Evolutionary conservation across 2,888 invertebrate species (phyloP).

Genomic region (Anaspis maculata): DNA sequence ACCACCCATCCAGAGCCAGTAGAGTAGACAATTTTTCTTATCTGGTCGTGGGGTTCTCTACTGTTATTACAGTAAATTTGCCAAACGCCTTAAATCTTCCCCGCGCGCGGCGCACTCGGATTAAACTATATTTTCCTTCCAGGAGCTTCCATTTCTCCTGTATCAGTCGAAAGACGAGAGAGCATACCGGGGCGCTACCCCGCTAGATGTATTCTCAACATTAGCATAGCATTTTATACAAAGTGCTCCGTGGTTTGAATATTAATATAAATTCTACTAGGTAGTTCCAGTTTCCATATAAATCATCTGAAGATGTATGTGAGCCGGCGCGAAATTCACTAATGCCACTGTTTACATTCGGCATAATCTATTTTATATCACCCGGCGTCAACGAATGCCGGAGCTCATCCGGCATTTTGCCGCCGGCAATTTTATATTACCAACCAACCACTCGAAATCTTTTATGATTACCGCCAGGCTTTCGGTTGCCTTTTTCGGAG

Average conservation of each 20-base stretch:
- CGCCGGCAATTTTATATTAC: no score
- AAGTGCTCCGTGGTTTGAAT: conserved; percentile 35
- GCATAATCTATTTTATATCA: conserved; percentile 22
- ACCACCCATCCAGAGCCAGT: no score
- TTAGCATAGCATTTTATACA: conserved; percentile 36
- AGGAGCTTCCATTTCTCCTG: conserved; percentile 17
- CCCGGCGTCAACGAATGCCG: conserved; percentile 12
- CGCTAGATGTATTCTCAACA: conserved; percentile 28
- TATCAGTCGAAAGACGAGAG: no score
- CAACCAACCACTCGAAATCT: no score
- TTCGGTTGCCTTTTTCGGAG: no score
- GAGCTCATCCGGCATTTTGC: no score
- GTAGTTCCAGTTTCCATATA: conserved; percentile 24
- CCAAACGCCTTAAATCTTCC: conserved; percentile 23
- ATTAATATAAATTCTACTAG: conserved; percentile 33
- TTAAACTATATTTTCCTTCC: conserved; percentile 24
- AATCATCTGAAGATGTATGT: conserved; percentile 25
- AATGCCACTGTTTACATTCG: conserved; percentile 25
- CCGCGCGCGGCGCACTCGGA: conserved; percentile 21
- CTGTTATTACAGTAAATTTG: conserved; percentile 31
- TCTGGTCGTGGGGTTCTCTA: no score
- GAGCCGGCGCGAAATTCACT: conserved; percentile 19
- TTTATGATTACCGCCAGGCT: no score
- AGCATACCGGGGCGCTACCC: no score
- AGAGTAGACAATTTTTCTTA: conserved; percentile 18